Conservation (phyloP, 1,140 invertebrate genomes). For the Neotoxoptera formosana region DNA sequence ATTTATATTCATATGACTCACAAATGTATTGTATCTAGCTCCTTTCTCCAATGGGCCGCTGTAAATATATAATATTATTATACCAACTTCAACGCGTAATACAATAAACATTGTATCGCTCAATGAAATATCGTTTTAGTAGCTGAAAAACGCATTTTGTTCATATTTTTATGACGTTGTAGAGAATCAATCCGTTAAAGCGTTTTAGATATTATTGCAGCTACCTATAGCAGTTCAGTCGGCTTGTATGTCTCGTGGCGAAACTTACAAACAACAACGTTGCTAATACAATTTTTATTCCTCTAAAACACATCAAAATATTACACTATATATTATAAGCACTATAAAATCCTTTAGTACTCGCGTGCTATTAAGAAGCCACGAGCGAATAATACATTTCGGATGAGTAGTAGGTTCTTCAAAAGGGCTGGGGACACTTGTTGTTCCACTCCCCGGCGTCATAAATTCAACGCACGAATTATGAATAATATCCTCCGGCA, state of each 20-base stretch:
- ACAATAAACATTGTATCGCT: not conserved
- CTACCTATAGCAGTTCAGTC: not conserved
- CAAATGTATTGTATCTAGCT: too few relatives aligned
- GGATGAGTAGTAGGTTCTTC: not conserved
- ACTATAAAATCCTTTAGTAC: not conserved
- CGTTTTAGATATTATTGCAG: not conserved
- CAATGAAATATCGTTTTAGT: not conserved
- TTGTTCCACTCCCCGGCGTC: not conserved
- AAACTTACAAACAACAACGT: not conserved
- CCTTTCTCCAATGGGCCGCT: too few relatives aligned
- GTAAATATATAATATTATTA: not conserved
- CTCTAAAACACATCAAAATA: not conserved
- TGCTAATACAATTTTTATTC: not conserved
- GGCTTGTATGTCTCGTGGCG: not conserved
- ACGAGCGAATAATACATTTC: not conserved
- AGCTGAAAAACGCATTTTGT: not conserved
- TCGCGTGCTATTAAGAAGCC: not conserved
- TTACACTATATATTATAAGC: not conserved
- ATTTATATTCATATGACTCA: too few relatives aligned
- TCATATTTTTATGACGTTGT: not conserved
- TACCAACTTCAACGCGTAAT: not conserved
- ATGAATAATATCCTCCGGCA: not conserved
- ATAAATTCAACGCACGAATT: not conserved
- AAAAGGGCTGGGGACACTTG: not conserved
- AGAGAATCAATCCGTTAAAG: not conserved